These are phyloP conservation scores for Nasonovia ribisnigri DNA, from an alignment of 2,888 invertebrate genomes.

Conservation along the genomic window DNA sequence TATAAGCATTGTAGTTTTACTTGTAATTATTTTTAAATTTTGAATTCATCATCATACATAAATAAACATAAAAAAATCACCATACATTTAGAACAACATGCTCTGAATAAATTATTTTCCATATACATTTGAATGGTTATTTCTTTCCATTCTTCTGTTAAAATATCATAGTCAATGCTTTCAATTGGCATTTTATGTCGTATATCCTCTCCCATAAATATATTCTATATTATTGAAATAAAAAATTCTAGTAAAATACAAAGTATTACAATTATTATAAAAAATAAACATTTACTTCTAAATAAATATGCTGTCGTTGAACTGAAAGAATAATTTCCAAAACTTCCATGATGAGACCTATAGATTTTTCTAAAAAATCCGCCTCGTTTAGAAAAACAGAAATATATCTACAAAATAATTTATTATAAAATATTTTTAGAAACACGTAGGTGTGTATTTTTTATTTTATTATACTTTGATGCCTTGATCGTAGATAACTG, in stretches of 20 bases:
- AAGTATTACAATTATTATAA: background rate
- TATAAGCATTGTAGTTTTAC: background rate
- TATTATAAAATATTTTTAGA: background rate
- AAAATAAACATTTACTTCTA: conserved; percentile 74
- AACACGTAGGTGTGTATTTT: background rate
- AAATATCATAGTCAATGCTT: conserved; percentile 71
- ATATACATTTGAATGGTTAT: conserved; percentile 32
- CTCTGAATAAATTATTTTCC: conserved; percentile 39
- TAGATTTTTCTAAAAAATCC: conserved; percentile 87
- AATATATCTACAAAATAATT: conserved; percentile 73
- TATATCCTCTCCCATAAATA: conserved; percentile 89
- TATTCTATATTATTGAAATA: conserved; percentile 74
- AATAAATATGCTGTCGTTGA: conserved; percentile 87
- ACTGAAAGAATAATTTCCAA: conserved; percentile 84
- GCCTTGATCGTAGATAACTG: conserved; percentile 89
- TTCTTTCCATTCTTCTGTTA: conserved; percentile 57
- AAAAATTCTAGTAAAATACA: background rate
- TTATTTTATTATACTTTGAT: conserved; percentile 72
- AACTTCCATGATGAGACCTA: conserved; percentile 85
- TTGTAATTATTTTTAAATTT: background rate
- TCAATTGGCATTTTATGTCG: conserved; percentile 85
- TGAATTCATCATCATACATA: background rate
- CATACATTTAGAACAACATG: conserved; percentile 45
- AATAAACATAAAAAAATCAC: background rate
- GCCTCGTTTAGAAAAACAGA: conserved; percentile 88